A percentile compares a stretch with the other conserved stretches of the same genome.
phyloP scores from a whole-genome alignment of 2,797 vertebrate species.

The Lepus townsendii region DNA sequence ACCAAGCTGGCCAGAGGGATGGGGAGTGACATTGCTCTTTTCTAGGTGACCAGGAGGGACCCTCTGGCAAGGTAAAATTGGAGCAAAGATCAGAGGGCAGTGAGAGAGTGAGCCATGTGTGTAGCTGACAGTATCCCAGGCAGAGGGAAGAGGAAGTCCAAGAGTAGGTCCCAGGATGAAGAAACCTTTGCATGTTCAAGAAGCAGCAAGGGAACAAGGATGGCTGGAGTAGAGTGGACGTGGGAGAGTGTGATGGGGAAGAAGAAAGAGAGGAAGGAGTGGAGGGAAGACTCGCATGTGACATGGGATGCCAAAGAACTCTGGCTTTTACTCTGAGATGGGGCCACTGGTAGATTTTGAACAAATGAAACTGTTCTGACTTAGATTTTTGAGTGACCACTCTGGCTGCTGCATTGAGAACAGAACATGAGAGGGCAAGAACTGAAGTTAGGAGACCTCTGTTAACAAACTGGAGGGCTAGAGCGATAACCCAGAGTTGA shows the following conservation, averaged over 20 bases:
- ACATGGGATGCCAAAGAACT: background rate
- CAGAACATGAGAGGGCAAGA: background rate
- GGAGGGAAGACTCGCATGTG: background rate
- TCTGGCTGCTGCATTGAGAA: background rate
- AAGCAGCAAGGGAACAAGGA: background rate
- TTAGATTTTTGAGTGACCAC: background rate
- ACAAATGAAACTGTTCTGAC: background rate
- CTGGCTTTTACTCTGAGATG: background rate
- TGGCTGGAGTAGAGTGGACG: background rate
- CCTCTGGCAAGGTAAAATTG: background rate
- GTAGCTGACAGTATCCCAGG: background rate
- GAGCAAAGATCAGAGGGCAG: background rate
- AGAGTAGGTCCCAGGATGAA: background rate
- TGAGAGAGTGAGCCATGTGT: background rate
- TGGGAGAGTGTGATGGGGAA: background rate
- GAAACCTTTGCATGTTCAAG: background rate
- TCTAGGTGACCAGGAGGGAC: background rate
- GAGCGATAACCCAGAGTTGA: background rate
- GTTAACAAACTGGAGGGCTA: background rate
- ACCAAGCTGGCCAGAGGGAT: background rate
- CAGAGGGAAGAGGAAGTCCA: background rate
- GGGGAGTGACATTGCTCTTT: background rate
- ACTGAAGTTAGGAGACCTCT: background rate
- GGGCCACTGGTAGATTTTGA: background rate
- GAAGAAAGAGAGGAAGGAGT: background rate